Evolutionary conservation across 2,888 invertebrate species (phyloP).

Genomic region (Nephrotoma guestfalica): DNA sequence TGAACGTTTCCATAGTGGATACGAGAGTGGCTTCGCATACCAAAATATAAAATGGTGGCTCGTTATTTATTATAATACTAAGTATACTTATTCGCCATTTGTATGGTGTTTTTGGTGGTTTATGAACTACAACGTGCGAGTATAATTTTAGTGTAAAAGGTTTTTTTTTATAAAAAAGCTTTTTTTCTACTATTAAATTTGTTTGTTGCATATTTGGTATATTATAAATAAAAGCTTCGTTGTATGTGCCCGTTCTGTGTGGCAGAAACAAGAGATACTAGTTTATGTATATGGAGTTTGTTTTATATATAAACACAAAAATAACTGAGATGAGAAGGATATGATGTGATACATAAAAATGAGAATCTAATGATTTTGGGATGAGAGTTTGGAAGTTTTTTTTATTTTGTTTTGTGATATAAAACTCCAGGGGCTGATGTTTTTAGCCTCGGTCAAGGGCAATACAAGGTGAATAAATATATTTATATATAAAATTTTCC

Average conservation of each 20-base stretch:
- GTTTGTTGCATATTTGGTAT: neutral
- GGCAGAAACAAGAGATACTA: neutral
- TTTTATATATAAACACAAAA: neutral
- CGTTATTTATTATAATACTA: neutral
- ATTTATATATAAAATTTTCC: neutral
- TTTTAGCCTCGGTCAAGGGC: constrained; percentile 5
- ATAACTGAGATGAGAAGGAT: neutral
- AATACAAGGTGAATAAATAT: constrained; percentile 1
- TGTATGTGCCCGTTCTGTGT: neutral
- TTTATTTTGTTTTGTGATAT: neutral
- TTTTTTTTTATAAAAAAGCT: neutral
- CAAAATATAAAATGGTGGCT: neutral
- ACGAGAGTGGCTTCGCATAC: neutral
- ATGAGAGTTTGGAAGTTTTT: neutral
- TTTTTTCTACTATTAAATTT: neutral
- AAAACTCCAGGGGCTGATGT: constrained; percentile 2
- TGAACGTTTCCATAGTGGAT: neutral
- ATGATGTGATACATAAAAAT: neutral
- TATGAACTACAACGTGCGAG: neutral
- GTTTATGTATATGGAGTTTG: neutral
- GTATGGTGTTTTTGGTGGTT: neutral
- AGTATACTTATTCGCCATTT: neutral
- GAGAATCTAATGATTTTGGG: neutral
- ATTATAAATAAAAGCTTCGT: neutral
- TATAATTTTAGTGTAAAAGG: neutral